A percentile compares a stretch with the other conserved stretches of the same genome.
phyloP scores from a whole-genome alignment of 2,797 vertebrate genomes.

The Clarias fuscus region DNA sequence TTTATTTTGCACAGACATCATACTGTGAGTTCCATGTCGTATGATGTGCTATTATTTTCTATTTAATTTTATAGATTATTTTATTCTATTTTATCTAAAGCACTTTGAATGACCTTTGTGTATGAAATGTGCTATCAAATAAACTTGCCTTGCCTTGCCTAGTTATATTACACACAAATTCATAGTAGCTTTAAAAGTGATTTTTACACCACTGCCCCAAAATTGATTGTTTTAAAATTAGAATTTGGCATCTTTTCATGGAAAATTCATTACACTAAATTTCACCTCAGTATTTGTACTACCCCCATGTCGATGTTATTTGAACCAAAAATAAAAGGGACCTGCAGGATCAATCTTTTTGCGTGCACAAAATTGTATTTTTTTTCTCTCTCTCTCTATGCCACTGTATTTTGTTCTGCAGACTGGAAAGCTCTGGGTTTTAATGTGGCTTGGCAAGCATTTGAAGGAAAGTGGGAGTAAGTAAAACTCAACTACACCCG shows the following conservation, averaged over 20 bases:
- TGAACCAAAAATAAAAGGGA: conserved; percentile 8
- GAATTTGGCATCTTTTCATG: conserved; percentile 25
- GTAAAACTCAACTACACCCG: conserved; percentile 62
- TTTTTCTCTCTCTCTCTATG: conserved; percentile 46
- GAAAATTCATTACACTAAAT: not conserved
- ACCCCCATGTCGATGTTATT: conserved; percentile 1
- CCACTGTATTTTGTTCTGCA: conserved; percentile 34
- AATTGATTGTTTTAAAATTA: not conserved
- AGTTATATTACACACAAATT: not conserved
- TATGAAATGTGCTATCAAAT: too few relatives aligned
- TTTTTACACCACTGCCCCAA: conserved; percentile 4
- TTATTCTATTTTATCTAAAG: too few relatives aligned
- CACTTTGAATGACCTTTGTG: too few relatives aligned
- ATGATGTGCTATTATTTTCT: not conserved
- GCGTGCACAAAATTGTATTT: not conserved
- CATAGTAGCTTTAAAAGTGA: too few relatives aligned
- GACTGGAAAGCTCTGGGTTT: conserved; percentile 60
- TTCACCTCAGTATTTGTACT: conserved; percentile 27
- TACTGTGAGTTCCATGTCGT: conserved; percentile 23
- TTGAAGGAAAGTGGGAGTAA: conserved; percentile 43
- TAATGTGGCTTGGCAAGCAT: conserved; percentile 56
- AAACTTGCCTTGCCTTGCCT: too few relatives aligned
- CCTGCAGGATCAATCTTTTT: conserved; percentile 34
- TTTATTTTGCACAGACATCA: conserved; percentile 20
- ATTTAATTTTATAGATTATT: too few relatives aligned